Conservation (phyloP, 2,888 invertebrate species). For the Erebia palarica region DNA sequence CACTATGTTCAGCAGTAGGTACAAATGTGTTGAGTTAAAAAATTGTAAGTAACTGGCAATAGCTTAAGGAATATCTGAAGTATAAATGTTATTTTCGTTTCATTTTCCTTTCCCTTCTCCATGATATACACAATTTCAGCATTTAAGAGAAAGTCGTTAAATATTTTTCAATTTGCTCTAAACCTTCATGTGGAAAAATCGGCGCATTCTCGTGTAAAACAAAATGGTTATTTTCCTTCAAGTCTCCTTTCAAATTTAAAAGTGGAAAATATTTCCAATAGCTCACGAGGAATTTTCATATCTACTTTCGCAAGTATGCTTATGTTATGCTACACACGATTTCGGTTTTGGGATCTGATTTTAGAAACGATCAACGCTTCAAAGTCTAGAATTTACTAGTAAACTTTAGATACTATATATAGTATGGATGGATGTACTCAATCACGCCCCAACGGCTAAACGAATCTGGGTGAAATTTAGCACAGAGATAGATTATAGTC, state of each 20-base stretch:
- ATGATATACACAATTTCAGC: background rate
- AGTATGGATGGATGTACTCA: too few species aligned
- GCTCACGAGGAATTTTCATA: constrained; percentile 2
- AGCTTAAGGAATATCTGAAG: background rate
- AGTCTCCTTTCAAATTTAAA: constrained; percentile 67
- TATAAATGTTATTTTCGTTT: background rate
- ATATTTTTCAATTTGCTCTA: background rate
- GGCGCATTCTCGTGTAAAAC: constrained; percentile 52
- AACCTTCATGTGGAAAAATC: constrained; percentile 16
- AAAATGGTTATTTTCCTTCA: constrained; percentile 63
- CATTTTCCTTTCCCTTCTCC: background rate
- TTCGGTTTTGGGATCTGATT: background rate
- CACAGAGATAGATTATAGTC: too few species aligned
- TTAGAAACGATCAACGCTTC: background rate
- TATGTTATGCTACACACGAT: background rate
- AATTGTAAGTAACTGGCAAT: background rate
- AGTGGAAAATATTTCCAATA: constrained; percentile 47
- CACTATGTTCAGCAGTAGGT: too few species aligned
- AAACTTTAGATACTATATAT: too few species aligned
- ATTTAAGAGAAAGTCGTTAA: background rate
- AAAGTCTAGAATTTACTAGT: too few species aligned
- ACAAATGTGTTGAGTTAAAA: too few species aligned
- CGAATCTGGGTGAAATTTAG: too few species aligned
- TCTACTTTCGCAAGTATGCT: background rate
- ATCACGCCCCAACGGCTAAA: too few species aligned